Base-by-base conservation (phyloP, 2,797 vertebrate genomes). In the Balearica regulorum region DNA sequence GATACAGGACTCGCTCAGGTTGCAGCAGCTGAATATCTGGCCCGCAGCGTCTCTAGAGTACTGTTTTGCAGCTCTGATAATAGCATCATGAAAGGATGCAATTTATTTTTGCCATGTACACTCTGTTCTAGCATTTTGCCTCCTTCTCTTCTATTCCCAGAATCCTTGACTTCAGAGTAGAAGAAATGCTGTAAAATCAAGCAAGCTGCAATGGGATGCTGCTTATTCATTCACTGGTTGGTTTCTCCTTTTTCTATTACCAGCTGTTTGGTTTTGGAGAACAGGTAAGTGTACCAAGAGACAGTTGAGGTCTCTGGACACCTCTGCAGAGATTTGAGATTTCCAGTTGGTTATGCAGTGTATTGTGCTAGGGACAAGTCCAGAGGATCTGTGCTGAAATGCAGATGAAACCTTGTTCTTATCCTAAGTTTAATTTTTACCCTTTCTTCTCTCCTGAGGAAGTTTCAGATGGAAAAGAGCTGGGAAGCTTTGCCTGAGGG, bases 71-170 rank as follows among this genome's bases (percentile, higher is more conserved):
- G 83, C 73, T 91, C 88, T 64, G 55, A 46, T 76, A 89, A 94
- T n/a, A 80, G 64, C 80, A 15, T 60, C 51, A 3, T 39, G 71
- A 87, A 82, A 87, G 37, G 39, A 79, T 6, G 3, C n/a, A 29
- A 83, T 95, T 96, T 94, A 49, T 87, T 91, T 96, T 89, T 90
- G 76, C 82, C 41, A 21, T 9, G 72, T 70, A 90, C 61, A 5
- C 35, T 82, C 51, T 69, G 55, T 93, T 90, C 70, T 48, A 93
- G 73, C n/a, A 20, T 90, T 89, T 69, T 76, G 37, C 28, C 31
- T 93, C 61, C 48, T 65, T 55, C 57, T 68, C 71, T 61, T 76
- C 70, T 89, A 1, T 76, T 84, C 79, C 31, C 61, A 78, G 89
- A 79, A 81, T 81, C 58, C 53, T 53, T 91, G 78, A 89, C 37